A percentile compares a stretch with the other conserved stretches of the same genome.
Conservation (phyloP, 2,888 invertebrate species). For the Hedychridium roseum region DNA sequence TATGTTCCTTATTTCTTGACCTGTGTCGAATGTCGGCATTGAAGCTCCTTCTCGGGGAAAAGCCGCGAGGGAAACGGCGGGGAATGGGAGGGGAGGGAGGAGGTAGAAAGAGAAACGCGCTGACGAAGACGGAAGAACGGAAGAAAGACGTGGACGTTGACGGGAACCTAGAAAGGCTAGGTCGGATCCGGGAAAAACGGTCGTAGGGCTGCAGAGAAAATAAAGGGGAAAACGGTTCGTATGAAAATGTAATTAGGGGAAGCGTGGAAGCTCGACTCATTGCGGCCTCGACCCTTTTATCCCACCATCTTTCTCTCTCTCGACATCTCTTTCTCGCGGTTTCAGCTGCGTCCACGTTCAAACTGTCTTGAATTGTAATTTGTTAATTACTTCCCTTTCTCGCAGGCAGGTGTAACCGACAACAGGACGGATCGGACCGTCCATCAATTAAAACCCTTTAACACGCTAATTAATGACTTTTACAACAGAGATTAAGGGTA, state of each 20-base stretch:
- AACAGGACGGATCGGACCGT: too few relatives aligned
- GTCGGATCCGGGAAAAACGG: constrained; percentile 46
- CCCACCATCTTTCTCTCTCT: too few relatives aligned
- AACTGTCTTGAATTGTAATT: too few relatives aligned
- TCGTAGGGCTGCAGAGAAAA: constrained; percentile 43
- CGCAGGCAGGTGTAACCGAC: too few relatives aligned
- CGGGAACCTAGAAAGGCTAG: constrained; percentile 27
- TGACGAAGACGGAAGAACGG: constrained; percentile 21
- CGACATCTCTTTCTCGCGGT: too few relatives aligned
- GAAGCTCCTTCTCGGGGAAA: constrained; percentile 38
- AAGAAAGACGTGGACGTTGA: constrained; percentile 27
- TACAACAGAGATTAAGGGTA: too few relatives aligned
- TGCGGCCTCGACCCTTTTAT: constrained; percentile 49
- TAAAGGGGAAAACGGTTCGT: constrained; percentile 53
- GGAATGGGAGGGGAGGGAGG: constrained; percentile 9
- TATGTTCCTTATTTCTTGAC: too few relatives aligned
- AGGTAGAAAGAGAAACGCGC: constrained; percentile 16
- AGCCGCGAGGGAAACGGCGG: constrained; percentile 12
- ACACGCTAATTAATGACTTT: too few relatives aligned
- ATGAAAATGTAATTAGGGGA: constrained; percentile 57
- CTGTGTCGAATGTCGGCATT: too few relatives aligned
- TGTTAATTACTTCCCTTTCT: too few relatives aligned
- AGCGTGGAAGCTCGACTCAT: constrained; percentile 53
- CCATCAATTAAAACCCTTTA: too few relatives aligned
- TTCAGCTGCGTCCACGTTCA: too few relatives aligned